Evolutionary conservation across 2,113 vertebrate genomes (phyloP).

Genomic region (Hipposideros armiger): DNA sequence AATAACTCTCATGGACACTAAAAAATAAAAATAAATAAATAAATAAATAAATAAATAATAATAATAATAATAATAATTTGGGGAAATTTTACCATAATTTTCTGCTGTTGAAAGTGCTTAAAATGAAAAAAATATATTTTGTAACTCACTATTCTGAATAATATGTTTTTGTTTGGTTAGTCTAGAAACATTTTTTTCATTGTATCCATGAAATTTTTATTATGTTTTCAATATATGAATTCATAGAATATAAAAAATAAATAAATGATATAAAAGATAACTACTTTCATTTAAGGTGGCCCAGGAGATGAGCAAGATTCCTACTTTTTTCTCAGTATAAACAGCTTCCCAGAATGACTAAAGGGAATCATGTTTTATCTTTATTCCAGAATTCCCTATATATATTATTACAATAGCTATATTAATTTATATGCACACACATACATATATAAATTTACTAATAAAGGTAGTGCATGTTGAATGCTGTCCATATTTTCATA

Average conservation of each 20-base stretch:
- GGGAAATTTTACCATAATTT: neutral
- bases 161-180: neutral
- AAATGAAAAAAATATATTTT: constrained; percentile 21
- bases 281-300: constrained; percentile 7
- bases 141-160: neutral
- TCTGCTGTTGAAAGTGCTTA: neutral
- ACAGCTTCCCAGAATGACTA: neutral
- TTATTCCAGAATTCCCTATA: neutral
- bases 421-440: neutral
- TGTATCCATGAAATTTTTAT: constrained; percentile 41
- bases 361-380: neutral
- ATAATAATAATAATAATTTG: neutral
- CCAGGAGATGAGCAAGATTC: neutral
- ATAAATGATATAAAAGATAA: constrained; percentile 14
- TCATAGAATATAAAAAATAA: constrained; percentile 45
- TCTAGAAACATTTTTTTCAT: neutral
- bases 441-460: neutral
- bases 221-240: constrained; percentile 44
- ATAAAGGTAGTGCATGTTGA: neutral
- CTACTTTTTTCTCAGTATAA: neutral
- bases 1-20: neutral
- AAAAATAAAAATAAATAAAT: neutral
- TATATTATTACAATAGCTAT: neutral
- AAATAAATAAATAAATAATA: neutral
- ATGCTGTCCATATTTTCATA: neutral